Conservation (phyloP, 2,113 vertebrate species). For the Galbula dea region DNA sequence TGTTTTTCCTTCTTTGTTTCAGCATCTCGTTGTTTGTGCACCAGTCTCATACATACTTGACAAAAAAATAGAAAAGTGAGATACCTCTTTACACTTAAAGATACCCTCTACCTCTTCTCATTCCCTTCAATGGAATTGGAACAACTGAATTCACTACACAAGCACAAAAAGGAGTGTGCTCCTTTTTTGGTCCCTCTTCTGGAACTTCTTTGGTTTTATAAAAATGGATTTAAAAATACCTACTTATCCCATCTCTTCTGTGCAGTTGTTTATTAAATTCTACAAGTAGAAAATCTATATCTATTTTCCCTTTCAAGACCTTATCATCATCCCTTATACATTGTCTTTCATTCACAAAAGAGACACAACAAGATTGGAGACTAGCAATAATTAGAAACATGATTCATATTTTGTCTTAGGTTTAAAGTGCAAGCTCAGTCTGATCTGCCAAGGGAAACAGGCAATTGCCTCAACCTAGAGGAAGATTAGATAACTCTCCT, state of each 20-base stretch:
- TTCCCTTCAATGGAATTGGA: not conserved
- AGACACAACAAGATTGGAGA: not conserved
- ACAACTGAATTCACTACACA: not conserved
- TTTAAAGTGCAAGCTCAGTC: not conserved
- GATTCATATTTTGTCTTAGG: not conserved
- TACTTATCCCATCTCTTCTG: not conserved
- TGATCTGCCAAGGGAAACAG: not conserved
- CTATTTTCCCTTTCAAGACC: not conserved
- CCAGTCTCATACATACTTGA: not conserved
- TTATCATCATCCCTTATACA: not conserved
- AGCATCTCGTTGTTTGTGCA: not conserved
- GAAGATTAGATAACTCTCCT: not conserved
- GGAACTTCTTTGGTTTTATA: not conserved
- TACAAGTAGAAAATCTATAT: not conserved
- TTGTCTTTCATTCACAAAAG: not conserved
- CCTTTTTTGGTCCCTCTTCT: not conserved
- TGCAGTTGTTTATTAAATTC: not conserved
- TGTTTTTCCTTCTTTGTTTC: not conserved
- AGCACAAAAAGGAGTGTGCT: not conserved
- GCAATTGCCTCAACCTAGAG: not conserved
- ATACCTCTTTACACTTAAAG: not conserved
- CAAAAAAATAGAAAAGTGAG: not conserved
- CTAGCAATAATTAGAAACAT: not conserved
- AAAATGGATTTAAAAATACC: not conserved
- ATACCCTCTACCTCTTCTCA: not conserved